phyloP scores from a whole-genome alignment of 1,140 invertebrate species.

The Micrasema longulum region DNA sequence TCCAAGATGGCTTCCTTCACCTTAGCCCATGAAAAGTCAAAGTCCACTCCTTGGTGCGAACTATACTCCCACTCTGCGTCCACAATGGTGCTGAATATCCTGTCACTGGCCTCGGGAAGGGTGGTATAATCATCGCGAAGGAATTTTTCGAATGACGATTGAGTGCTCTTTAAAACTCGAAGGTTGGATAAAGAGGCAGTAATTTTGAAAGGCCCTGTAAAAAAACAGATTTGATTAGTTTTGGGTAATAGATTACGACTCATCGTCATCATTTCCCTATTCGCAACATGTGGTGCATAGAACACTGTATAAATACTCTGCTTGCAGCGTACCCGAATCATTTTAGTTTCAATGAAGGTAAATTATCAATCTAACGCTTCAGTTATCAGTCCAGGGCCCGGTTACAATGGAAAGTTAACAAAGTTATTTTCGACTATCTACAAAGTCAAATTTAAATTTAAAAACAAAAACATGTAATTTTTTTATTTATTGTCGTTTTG shows the following conservation, averaged over 20 bases:
- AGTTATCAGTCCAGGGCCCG: no score
- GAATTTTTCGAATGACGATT: conserved; percentile 82
- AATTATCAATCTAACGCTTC: no score
- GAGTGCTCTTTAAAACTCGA: conserved; percentile 79
- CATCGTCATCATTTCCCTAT: not conserved
- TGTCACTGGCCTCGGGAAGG: conserved; percentile 77
- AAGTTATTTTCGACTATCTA: no score
- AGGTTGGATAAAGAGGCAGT: conserved; percentile 76
- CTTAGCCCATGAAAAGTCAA: conserved; percentile 73
- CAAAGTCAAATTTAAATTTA: no score
- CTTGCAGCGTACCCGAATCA: no score
- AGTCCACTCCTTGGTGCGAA: conserved; percentile 72
- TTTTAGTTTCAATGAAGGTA: no score
- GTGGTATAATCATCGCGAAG: conserved; percentile 81
- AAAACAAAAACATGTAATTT: no score
- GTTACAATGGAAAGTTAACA: no score
- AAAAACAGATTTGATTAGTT: not conserved
- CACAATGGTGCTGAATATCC: conserved; percentile 79
- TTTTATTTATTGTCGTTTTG: no score
- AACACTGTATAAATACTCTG: no score
- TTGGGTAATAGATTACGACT: not conserved
- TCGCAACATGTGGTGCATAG: no score
- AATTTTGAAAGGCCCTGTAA: conserved; percentile 59
- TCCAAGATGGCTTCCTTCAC: conserved; percentile 78
- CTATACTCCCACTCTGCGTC: conserved; percentile 79